phyloP scores from a whole-genome alignment of 1,140 invertebrate species.

The Trachelipus rathkii region DNA sequence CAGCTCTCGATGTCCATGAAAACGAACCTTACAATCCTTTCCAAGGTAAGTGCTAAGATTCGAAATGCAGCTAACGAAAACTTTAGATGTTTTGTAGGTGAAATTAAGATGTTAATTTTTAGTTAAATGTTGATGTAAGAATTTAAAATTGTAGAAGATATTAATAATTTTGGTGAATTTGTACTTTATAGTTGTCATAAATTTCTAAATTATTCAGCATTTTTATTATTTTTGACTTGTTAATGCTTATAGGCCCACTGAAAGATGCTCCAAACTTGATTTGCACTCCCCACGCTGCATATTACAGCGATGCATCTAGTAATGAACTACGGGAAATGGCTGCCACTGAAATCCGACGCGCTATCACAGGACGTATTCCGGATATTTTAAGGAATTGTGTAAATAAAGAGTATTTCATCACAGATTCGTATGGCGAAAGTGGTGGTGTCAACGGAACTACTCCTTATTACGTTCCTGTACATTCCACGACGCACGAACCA shows the following conservation, averaged over 20 bases:
- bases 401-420: conserved; percentile 91
- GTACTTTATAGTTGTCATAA: neutral
- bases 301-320: conserved; percentile 96
- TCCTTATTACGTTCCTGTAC: conserved; percentile 44
- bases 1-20: conserved; percentile 96
- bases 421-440: conserved; percentile 24
- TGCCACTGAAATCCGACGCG: conserved; percentile 93
- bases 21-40: conserved; percentile 97
- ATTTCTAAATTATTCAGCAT: conserved; percentile 14
- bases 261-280: conserved; percentile 97
- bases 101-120: neutral
- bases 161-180: neutral
- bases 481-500: conserved; percentile 40
- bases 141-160: neutral
- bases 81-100: too few relatives aligned
- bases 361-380: conserved; percentile 94
- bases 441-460: conserved; percentile 40
- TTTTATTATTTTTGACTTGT: neutral
- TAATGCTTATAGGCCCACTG: conserved; percentile 65
- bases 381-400: conserved; percentile 96
- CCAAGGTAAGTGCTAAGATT: conserved; percentile 62
- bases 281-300: conserved; percentile 97
- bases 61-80: too few relatives aligned
- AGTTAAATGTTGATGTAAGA: neutral
- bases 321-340: conserved; percentile 98